Base-by-base conservation (phyloP, 2,797 vertebrate species). In the Tympanoctomys barrerae region DNA sequence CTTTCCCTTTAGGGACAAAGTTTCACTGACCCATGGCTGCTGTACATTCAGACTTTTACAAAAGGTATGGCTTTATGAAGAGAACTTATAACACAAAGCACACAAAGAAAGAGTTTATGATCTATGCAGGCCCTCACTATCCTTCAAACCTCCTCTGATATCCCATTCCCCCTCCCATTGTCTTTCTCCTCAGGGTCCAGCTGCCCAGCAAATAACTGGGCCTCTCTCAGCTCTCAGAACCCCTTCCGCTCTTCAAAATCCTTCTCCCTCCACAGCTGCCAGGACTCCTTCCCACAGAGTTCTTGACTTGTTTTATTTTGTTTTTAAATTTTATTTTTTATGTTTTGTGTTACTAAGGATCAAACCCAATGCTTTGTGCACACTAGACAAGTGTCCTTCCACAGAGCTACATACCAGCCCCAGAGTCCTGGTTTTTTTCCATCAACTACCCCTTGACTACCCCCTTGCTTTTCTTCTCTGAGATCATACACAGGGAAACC, bases 381-480 rank as follows among this genome's bases (percentile, higher is more conserved):
- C 26, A 3, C 13, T 31, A 78, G 12, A 31, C 73, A 77, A 49
- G 46, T 8, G 14, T 16, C 31, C 7, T 33, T 19, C 28, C 28
- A 16, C 4, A 0, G 46, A 78, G 28, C 75, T 7, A 31, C 31
- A 33, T 33, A 3, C 26, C 75, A 21, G 9, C 16, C 59, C 39
- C 16, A 31, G 31, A 52, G 46, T 49, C 66, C 54, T 80, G 12
- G 70, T 70, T 42, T 85, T 42, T 66, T 84, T 92, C 46, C 71
- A 31, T 93, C 22, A 61, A 39, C 57, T 42, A 62, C 70, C 62
- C 77, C 84, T 66, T 61, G 52, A 71, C 39, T 8, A 70, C 49
- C 19, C 26, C 52, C 84, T 95, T 81, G n/a, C 8, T 77, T 91
- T 59, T 93, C 49, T 94, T 49, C 85, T 90, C 87, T 52, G 39